A percentile compares a stretch with the other conserved stretches of the same genome.
Conservation (phyloP, 2,888 invertebrate species). For the Invenusta paracnida region DNA sequence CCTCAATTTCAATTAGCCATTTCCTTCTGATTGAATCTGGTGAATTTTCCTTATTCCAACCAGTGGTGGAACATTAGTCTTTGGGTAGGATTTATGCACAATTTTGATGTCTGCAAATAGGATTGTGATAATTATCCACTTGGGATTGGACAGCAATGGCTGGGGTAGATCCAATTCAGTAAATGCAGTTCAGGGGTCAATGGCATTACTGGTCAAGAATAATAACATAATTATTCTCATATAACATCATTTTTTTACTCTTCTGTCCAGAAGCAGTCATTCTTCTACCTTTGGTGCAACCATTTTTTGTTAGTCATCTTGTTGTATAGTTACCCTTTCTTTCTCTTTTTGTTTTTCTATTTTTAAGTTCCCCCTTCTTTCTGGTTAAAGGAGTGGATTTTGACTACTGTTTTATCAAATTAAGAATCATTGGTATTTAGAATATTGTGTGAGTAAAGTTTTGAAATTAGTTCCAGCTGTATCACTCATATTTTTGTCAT, state of each 20-base stretch:
- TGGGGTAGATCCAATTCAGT: neutral
- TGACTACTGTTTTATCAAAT: too few relatives aligned
- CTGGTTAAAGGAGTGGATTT: too few relatives aligned
- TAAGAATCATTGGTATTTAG: neutral
- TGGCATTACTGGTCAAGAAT: too few relatives aligned
- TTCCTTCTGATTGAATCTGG: neutral
- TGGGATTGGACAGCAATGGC: neutral
- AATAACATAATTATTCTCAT: too few relatives aligned
- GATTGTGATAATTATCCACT: neutral
- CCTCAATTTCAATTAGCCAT: neutral
- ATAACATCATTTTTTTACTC: too few relatives aligned
- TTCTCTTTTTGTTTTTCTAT: too few relatives aligned
- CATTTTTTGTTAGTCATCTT: too few relatives aligned
- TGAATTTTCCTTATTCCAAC: neutral
- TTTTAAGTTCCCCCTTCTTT: too few relatives aligned
- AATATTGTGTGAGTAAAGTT: neutral
- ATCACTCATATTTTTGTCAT: neutral
- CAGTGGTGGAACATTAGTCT: neutral
- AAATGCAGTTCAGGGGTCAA: neutral
- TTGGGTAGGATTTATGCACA: neutral
- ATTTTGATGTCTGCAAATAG: neutral
- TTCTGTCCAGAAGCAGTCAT: too few relatives aligned
- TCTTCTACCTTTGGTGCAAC: too few relatives aligned
- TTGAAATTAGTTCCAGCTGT: neutral
- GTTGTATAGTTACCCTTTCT: too few relatives aligned